Evolutionary conservation across 2,113 vertebrate genomes (phyloP), one percentile per base, ranked within the genome.

Genomic region (Plecturocebus donacophilus): DNA sequence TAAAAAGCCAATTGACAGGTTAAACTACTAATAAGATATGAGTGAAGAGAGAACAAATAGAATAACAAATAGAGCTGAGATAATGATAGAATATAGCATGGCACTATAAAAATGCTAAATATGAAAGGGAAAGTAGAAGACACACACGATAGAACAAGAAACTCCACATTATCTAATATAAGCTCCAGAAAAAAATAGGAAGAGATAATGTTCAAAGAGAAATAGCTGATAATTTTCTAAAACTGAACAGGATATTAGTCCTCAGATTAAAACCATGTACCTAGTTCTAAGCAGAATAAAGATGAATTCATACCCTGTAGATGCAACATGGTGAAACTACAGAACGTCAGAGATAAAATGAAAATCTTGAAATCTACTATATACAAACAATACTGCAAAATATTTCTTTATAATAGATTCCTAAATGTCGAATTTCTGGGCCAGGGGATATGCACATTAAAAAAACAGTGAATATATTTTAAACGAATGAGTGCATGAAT

Each of bases 371-470:
- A 95, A 47, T 27, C 40, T 87, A 61, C 49, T 73, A 89, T 40
- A 96, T 8, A 81, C 21, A 85, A 87, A 58, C 45, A 85, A 84
- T 85, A 12, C 40, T 94, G 23, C n/a, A 86, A 61, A 61, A 40
- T 87, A 90, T 94, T 93, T 92, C 35, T 95, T 49, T 32, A 80
- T 32, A 21, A 71, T 71, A 70, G 64, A 87, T 73, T 89, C 35
- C 35, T 94, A 84, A 80, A 91, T 66, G 54, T 95, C 38, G 19
- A 96, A 93, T 95, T 83, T 96, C 77, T 97, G 20, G 14, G 54
- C 76, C 52, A 89, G 87, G 30, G 42, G 35, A 58, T 94, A 66
- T 20, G 8, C 12, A 91, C 23, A 82, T 83, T 90, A 52, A 87
- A 91, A 94, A 75, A 6, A 58, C 17, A 73, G 85, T 76, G 11